phyloP scores from a whole-genome alignment of 2,113 vertebrate genomes.

The Apeltes quadracus region DNA sequence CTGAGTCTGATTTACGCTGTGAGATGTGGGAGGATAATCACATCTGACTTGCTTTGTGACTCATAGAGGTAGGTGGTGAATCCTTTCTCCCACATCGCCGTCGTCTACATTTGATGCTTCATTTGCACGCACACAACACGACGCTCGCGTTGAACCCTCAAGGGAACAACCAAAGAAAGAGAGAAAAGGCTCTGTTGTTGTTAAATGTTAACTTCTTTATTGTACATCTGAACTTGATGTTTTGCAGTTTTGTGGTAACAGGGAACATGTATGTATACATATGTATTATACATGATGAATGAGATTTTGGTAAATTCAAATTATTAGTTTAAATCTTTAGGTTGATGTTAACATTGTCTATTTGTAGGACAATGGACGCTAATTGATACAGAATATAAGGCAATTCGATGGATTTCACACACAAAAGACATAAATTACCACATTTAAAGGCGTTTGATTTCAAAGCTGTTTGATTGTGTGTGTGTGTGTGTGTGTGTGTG shows the following conservation, averaged over 20 bases:
- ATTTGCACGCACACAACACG: constrained; percentile 64
- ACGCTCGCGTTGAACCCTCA: constrained; percentile 44
- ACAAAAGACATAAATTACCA: neutral
- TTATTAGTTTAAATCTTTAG: neutral
- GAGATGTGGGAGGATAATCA: constrained; percentile 59
- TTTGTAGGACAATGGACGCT: neutral
- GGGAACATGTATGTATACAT: no score
- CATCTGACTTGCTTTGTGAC: constrained; percentile 66
- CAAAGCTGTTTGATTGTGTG: constrained; percentile 3
- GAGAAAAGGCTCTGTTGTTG: constrained; percentile 17
- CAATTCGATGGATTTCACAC: neutral
- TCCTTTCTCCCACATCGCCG: constrained; percentile 39
- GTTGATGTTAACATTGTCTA: constrained; percentile 17
- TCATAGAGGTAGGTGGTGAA: constrained; percentile 34
- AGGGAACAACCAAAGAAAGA: constrained; percentile 50
- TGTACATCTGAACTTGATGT: constrained; percentile 38
- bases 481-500: no score
- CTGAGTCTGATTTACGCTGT: constrained; percentile 45
- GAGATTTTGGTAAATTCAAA: neutral
- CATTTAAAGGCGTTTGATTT: neutral
- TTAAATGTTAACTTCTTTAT: constrained; percentile 44
- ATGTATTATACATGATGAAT: constrained; percentile 22
- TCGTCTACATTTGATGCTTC: constrained; percentile 52
- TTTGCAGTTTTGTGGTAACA: neutral
- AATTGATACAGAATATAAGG: neutral